Evolutionary conservation across 2,113 vertebrate species (phyloP).

Genomic region (Hemiprocne comata): DNA sequence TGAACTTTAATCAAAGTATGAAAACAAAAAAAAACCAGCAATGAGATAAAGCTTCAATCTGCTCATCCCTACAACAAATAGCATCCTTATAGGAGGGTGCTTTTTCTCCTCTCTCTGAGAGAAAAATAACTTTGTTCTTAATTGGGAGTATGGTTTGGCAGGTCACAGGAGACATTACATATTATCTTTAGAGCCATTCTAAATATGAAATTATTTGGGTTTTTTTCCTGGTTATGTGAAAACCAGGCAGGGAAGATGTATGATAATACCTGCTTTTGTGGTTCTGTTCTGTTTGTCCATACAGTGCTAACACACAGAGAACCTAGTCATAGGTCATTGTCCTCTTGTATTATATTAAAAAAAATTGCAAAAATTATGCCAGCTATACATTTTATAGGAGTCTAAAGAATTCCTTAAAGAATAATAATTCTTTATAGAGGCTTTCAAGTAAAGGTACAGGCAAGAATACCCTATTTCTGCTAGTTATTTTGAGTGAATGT

Average conservation of each 20-base stretch:
- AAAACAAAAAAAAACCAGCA: not conserved
- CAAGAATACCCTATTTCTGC: not conserved
- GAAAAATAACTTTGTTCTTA: not conserved
- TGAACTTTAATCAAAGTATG: not conserved
- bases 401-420: not conserved
- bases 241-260: not conserved
- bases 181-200: not conserved
- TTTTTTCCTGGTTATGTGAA: not conserved
- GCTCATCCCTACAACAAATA: not conserved
- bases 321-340: not conserved
- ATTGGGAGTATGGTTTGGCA: not conserved
- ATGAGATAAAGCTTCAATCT: not conserved
- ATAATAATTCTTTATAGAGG: not conserved
- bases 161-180: not conserved
- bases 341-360: not conserved
- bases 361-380: not conserved
- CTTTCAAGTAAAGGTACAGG: not conserved
- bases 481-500: not conserved
- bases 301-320: not conserved
- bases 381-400: not conserved
- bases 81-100: rapidly evolving
- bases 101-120: not conserved
- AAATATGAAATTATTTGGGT: not conserved
- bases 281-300: not conserved
- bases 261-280: not conserved